These are phyloP conservation scores for Orchesellides sinensis DNA, from an alignment of 2,888 invertebrate species.

Conservation along the genomic window DNA sequence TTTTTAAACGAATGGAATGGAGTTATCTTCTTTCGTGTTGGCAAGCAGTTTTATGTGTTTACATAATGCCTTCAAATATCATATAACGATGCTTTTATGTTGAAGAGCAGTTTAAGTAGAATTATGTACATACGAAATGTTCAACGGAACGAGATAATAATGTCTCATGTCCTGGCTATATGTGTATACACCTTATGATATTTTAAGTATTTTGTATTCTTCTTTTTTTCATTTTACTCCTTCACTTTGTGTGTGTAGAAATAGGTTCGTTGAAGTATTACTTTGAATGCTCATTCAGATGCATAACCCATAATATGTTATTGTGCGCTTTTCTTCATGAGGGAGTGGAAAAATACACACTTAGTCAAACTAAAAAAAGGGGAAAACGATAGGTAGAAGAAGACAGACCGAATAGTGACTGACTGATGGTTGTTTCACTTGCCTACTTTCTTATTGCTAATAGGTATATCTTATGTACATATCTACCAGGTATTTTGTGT, in stretches of 20 bases:
- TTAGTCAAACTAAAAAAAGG: background rate
- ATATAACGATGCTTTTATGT: background rate
- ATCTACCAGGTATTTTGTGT: background rate
- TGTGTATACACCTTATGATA: background rate
- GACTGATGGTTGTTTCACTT: background rate
- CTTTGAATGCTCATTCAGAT: background rate
- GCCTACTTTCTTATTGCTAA: background rate
- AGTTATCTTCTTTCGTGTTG: constrained; percentile 46
- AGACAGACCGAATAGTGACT: constrained; percentile 15
- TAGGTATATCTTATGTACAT: no score
- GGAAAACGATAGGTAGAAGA: background rate
- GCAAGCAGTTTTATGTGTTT: constrained; percentile 31
- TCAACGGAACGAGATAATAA: background rate
- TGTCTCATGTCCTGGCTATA: background rate
- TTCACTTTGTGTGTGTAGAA: background rate
- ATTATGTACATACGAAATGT: background rate
- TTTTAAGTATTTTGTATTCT: background rate
- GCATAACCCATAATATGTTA: background rate
- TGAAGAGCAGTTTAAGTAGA: background rate
- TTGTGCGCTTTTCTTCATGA: background rate
- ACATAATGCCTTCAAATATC: constrained; percentile 22
- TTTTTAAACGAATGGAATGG: constrained; percentile 37
- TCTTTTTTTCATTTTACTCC: background rate
- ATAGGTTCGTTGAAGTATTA: background rate
- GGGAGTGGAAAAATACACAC: constrained; percentile 24